Evolutionary conservation across 2,888 invertebrate species (phyloP), one percentile per base, ranked within the genome.

Genomic region (Thymelicus acteon): DNA sequence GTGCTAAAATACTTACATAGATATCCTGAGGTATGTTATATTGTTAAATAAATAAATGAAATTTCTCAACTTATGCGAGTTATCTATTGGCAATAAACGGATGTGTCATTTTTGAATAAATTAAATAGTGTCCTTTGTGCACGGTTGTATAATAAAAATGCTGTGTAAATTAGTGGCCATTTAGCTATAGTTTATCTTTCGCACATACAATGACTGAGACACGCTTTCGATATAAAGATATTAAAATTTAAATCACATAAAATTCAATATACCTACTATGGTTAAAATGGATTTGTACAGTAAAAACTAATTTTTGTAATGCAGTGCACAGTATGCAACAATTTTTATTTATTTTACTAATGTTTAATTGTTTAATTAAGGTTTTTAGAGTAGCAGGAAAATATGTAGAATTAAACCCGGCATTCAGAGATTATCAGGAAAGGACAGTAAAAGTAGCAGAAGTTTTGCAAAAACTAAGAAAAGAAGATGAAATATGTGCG

Each of bases 361-460:
- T 19, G 19, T 19, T 31, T 31, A 31, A 10, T 39, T 48, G 44
- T 24, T 64, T 60, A n/a, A 19, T 44, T 15, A 79, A 96, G 96
- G 96, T 97, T 73, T 97, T 96, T 88, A 95, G 95, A 89, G 95
- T 96, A 80, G 95, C 95, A 74, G 95, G 96, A 7, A 95, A 95
- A 79, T 95, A 94, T 87, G 97, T 98, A 61, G 97, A 97, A 87
- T 91, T 98, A 77, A 98, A 98, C 92, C 97, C 98, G 77, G 97
- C 97, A 68, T 97, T 98, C 86, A 95, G 97, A 82, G 97, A 97
- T 82, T 98, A 98, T 85, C 95, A 96, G 76, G 97, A 97, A 82
- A 95, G 98, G 79, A 97, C 97, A 73, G 94, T 95, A 68, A 95
- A 95, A 83, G 95, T 98, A 61, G 97, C 97, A 76, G 95, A 96